Percentiles rank a stretch among this genome's conserved stretches.
Evolutionary conservation across 2,113 vertebrate species (phyloP).

Genomic region (Apodemus sylvaticus): DNA sequence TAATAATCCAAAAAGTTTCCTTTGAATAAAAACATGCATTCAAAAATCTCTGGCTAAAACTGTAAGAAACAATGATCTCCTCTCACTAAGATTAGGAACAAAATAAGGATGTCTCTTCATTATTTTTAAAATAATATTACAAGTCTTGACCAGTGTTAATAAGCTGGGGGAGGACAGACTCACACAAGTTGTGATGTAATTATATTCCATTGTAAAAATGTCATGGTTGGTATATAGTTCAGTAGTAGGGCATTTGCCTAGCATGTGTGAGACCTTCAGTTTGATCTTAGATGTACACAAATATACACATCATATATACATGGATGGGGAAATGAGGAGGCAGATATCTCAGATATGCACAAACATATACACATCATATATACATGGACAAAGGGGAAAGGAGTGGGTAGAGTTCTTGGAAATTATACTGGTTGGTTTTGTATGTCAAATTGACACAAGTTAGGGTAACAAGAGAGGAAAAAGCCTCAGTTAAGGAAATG

Average conservation of each 20-base stretch:
- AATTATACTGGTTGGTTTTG: too few species aligned
- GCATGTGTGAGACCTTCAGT: neutral
- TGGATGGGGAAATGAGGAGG: too few species aligned
- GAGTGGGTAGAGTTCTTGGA: neutral
- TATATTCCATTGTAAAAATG: neutral
- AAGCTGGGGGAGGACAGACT: neutral
- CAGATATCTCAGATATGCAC: too few species aligned
- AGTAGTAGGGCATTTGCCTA: neutral
- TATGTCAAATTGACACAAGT: too few species aligned
- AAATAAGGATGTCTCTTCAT: neutral
- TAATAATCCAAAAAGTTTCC: neutral
- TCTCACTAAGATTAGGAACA: neutral
- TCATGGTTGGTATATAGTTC: neutral
- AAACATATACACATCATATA: too few species aligned
- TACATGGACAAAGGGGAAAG: too few species aligned
- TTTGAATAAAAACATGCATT: neutral
- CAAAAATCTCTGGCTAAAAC: neutral
- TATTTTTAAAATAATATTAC: conserved; percentile 1
- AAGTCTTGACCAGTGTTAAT: neutral
- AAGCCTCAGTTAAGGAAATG: too few species aligned
- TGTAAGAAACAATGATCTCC: neutral
- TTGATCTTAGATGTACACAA: neutral
- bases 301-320: too few species aligned
- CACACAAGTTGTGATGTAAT: neutral
- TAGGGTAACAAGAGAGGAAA: too few species aligned